Percentiles rank a stretch among this genome's conserved stretches.
Conservation (phyloP, 2,113 vertebrate genomes). For the Chrysochloris asiatica region DNA sequence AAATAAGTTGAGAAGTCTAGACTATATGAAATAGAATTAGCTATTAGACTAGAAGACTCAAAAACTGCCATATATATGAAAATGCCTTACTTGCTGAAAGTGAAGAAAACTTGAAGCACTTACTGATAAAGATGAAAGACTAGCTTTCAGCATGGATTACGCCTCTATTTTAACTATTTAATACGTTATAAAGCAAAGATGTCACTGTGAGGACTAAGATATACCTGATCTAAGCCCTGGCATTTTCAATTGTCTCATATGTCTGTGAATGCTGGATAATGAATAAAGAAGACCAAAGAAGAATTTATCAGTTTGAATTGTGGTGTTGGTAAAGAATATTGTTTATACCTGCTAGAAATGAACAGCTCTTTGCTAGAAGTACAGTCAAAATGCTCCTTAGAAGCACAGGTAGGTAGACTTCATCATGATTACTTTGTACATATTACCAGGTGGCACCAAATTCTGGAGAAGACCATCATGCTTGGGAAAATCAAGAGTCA, state of each 20-base stretch:
- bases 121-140: too few relatives aligned
- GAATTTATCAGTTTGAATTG: background rate
- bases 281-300: background rate
- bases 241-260: background rate
- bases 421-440: background rate
- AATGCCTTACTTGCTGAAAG: too few relatives aligned
- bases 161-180: too few relatives aligned
- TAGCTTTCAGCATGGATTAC: too few relatives aligned
- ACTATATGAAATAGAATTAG: too few relatives aligned
- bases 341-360: background rate
- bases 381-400: background rate
- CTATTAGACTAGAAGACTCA: too few relatives aligned
- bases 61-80: too few relatives aligned
- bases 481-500: background rate
- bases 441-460: background rate
- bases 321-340: background rate
- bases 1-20: too few relatives aligned
- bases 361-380: background rate
- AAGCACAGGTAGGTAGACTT: background rate
- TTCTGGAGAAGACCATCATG: background rate
- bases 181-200: too few relatives aligned
- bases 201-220: too few relatives aligned
- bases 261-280: too few relatives aligned
- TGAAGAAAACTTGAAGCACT: too few relatives aligned
- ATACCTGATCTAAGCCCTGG: background rate